Conservation (phyloP, 2,797 vertebrate genomes). For the Gallinago stenura region DNA sequence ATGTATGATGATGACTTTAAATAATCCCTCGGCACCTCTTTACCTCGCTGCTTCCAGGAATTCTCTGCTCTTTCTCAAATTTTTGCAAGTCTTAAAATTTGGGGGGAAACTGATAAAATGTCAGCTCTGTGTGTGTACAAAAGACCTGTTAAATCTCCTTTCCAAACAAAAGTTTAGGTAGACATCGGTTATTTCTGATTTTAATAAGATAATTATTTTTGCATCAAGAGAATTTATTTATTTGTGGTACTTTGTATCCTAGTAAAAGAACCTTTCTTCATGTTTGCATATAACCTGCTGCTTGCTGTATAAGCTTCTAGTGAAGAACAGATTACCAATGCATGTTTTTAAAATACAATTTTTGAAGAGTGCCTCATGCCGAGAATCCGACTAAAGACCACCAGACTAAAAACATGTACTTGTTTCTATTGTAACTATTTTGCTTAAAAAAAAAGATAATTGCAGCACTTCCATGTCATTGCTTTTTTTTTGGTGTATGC, state of each 20-base stretch:
- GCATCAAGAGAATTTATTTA: conserved; percentile 59
- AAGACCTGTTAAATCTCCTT: background rate
- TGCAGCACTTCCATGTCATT: conserved; percentile 35
- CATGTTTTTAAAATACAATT: background rate
- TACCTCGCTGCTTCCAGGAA: background rate
- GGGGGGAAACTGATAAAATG: background rate
- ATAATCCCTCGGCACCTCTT: background rate
- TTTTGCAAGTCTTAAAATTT: background rate
- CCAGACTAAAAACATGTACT: background rate
- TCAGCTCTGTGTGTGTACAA: background rate
- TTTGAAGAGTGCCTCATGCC: conserved; percentile 17
- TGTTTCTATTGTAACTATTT: conserved; percentile 20
- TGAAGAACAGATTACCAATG: conserved; percentile 35
- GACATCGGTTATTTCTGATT: conserved; percentile 7
- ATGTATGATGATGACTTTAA: background rate
- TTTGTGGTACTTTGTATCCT: conserved; percentile 19
- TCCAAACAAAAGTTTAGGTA: background rate
- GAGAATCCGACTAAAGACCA: background rate
- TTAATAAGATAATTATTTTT: conserved; percentile 64
- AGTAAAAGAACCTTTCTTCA: background rate
- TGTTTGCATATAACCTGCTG: background rate
- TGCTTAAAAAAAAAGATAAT: background rate
- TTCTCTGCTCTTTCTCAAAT: background rate
- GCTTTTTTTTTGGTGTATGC: background rate
- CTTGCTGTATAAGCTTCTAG: conserved; percentile 24